These are phyloP conservation scores for Gavialis gangeticus DNA, from an alignment of 2,113 vertebrate species.

Conservation along the genomic window DNA sequence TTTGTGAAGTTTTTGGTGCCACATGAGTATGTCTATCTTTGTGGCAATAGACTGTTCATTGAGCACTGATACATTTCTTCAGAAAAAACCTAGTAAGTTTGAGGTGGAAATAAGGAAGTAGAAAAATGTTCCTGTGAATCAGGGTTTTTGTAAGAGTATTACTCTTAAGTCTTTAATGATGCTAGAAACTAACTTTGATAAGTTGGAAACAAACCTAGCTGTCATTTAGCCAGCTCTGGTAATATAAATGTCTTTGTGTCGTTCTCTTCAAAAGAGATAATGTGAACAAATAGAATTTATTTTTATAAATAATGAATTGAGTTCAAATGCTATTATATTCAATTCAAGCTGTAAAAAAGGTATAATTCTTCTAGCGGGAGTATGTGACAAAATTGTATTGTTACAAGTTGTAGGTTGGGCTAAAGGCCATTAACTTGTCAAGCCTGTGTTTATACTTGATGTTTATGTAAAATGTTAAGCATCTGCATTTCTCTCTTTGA, in stretches of 20 bases:
- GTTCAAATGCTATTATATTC: neutral
- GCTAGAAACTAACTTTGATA: neutral
- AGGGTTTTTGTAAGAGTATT: neutral
- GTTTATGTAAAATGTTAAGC: neutral
- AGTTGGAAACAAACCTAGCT: neutral
- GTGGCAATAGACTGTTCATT: neutral
- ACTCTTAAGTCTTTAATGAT: neutral
- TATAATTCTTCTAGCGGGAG: neutral
- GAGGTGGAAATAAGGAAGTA: neutral
- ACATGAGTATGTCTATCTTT: rapidly evolving
- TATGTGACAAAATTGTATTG: neutral
- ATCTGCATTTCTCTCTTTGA: neutral
- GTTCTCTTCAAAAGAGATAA: neutral
- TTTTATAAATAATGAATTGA: constrained; percentile 32
- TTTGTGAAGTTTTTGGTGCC: neutral
- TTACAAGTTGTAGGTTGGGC: neutral
- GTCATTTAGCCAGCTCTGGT: neutral
- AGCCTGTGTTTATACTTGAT: neutral
- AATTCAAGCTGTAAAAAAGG: neutral
- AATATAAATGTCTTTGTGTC: neutral
- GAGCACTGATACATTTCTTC: neutral
- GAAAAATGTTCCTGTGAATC: neutral
- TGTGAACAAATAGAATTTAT: constrained; percentile 17
- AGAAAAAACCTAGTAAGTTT: neutral
- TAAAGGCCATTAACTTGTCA: neutral